Percentiles rank a stretch among this genome's conserved stretches.
phyloP scores from a whole-genome alignment of 1,140 invertebrate species.

The Bombus impatiens region DNA sequence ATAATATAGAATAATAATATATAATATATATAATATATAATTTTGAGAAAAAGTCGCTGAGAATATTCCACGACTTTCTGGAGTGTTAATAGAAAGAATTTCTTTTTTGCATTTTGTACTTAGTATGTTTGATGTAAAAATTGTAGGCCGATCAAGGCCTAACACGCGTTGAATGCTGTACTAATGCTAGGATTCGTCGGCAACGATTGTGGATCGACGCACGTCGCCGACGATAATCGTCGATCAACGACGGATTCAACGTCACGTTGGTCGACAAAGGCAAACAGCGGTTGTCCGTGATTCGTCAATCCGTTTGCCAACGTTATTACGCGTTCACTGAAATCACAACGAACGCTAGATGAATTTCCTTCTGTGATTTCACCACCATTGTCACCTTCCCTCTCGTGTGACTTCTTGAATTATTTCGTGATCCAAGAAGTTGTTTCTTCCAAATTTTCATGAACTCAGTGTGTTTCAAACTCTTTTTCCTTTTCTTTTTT shows the following conservation, averaged over 20 bases:
- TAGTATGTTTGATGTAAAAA: not conserved
- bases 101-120: not conserved
- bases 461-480: not conserved
- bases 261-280: conserved; percentile 43
- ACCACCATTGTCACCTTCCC: no score
- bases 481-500: no score
- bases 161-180: conserved; percentile 50
- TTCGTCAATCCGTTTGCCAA: conserved; percentile 47
- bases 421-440: not conserved
- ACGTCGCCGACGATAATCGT: conserved; percentile 59
- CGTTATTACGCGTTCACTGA: conserved; percentile 14
- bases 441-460: not conserved
- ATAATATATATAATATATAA: no score
- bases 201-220: conserved; percentile 60
- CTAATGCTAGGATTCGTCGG: conserved; percentile 57
- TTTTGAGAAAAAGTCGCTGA: no score
- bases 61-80: not conserved
- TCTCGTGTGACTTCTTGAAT: not conserved
- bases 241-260: conserved; percentile 65
- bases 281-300: conserved; percentile 52
- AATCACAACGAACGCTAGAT: conserved; percentile 21
- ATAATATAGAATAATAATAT: no score
- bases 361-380: conserved; percentile 23
- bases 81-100: not conserved
- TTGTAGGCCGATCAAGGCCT: not conserved